Conservation (phyloP, 2,888 invertebrate genomes). For the Chrysina gloriosa region DNA sequence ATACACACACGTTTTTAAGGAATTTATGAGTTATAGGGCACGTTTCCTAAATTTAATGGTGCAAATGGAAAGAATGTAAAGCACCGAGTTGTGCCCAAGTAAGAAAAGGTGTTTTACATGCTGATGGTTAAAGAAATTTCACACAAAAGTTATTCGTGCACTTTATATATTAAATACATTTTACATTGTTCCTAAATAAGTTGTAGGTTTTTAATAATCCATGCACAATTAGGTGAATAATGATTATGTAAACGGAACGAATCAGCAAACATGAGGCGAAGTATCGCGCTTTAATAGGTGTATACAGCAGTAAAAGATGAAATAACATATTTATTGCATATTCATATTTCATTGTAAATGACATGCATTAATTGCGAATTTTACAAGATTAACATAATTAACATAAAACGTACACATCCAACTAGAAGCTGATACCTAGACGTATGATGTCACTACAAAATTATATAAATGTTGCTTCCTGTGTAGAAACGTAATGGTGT, state of each 20-base stretch:
- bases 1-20: slow-evolving; percentile 1
- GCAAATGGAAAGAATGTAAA: slow-evolving; percentile 47
- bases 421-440: too few species aligned
- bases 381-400: too few species aligned
- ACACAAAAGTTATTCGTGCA: slow-evolving; percentile 42
- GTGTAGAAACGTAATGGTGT: too few species aligned
- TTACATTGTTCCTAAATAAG: slow-evolving; percentile 51
- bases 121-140: slow-evolving; percentile 34
- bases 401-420: too few species aligned
- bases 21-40: slow-evolving; percentile 44
- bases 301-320: too few species aligned
- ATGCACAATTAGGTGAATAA: slow-evolving; percentile 40
- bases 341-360: too few species aligned
- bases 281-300: too few species aligned
- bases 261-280: slow-evolving; percentile 5
- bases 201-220: slow-evolving; percentile 42
- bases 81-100: slow-evolving; percentile 39
- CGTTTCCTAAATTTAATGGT: slow-evolving; percentile 53
- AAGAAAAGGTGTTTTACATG: slow-evolving; percentile 39
- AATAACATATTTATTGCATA: too few species aligned
- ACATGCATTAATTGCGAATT: too few species aligned
- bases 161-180: slow-evolving; percentile 42
- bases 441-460: too few species aligned
- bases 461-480: too few species aligned
- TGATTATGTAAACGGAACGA: slow-evolving; percentile 31